Evolutionary conservation across 2,113 vertebrate species (phyloP), one percentile per base, ranked within the genome.

Genomic region (Cinclus mexicanus): DNA sequence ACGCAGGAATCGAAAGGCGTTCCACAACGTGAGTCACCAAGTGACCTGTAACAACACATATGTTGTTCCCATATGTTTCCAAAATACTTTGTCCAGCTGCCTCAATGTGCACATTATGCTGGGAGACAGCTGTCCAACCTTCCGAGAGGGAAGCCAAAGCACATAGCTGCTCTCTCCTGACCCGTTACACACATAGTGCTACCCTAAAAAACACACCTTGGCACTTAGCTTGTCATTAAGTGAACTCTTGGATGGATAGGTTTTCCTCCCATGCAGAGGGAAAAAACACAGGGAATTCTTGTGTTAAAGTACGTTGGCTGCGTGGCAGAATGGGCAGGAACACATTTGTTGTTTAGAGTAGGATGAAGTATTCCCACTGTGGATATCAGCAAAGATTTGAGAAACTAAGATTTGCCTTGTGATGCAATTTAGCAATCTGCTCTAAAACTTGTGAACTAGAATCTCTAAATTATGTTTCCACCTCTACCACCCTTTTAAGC

Each of bases 21-120:
- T 94, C 90, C 92, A 81, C 61, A 82, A 81, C 44, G 13, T 42
- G 87, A 90, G 63, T 56, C 90, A 81, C 86, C 81, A 91, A 93
- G 80, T 97, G 96, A 97, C 96, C 97, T 97, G 95, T 68, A 92
- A 96, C 95, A 94, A 63, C 61, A 88, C 83, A 78, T 50, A 86
- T 90, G 96, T 20, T 83, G 50, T 5, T 88, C 49, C 87, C 97
- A 95, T 91, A 96, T 96, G 97, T 88, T 94, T 88, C 68, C 0
- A 0, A 93, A 97, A 96, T 79, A 76, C 81, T 81, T 88, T 46
- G 65, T 60, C 88, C 96, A 87, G 95, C 95, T 97, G 95, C 88
- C 94, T 97, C 86, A 96, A 92, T 91, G 90, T 50, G 60, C 16
- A 67, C 52, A 90, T 95, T 97, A 96, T 95, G 71, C 78, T 42